phyloP scores from a whole-genome alignment of 2,888 invertebrate species.

The Notodonta dromedarius region DNA sequence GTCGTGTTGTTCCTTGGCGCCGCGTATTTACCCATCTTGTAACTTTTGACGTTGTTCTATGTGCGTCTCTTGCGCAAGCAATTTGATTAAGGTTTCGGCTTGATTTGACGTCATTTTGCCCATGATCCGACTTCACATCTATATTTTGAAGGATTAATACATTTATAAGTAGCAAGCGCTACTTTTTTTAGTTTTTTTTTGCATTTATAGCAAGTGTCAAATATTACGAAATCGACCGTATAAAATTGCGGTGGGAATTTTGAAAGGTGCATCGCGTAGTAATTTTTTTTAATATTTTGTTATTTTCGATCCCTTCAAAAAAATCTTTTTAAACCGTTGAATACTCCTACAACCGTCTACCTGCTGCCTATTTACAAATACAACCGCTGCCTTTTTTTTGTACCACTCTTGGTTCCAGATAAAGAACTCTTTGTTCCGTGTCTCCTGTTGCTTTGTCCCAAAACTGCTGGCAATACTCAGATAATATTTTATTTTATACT shows the following conservation, averaged over 20 bases:
- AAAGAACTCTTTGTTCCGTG: constrained; percentile 67
- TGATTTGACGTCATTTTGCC: too few species aligned
- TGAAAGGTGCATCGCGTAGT: constrained; percentile 67
- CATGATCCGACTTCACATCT: too few species aligned
- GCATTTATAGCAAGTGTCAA: constrained; percentile 1
- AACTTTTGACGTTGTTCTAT: too few species aligned
- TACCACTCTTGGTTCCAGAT: constrained; percentile 58
- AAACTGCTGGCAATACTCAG: constrained; percentile 39
- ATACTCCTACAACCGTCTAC: constrained; percentile 82
- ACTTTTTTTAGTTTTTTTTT: too few species aligned
- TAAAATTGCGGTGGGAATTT: constrained; percentile 67
- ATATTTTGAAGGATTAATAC: background rate
- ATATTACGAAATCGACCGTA: constrained; percentile 15
- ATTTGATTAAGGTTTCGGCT: too few species aligned
- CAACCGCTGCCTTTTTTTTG: constrained; percentile 75
- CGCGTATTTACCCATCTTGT: too few species aligned
- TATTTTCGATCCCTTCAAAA: constrained; percentile 45
- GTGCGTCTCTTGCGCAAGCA: too few species aligned
- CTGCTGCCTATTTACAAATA: constrained; percentile 80
- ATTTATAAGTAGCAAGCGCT: too few species aligned
- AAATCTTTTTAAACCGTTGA: constrained; percentile 55
- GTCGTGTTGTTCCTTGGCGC: too few species aligned
- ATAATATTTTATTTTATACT: constrained; percentile 37
- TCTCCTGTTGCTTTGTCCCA: constrained; percentile 56
- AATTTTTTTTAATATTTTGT: constrained; percentile 41